Conservation (phyloP, 2,797 vertebrate species). For the Sternotherus odoratus region DNA sequence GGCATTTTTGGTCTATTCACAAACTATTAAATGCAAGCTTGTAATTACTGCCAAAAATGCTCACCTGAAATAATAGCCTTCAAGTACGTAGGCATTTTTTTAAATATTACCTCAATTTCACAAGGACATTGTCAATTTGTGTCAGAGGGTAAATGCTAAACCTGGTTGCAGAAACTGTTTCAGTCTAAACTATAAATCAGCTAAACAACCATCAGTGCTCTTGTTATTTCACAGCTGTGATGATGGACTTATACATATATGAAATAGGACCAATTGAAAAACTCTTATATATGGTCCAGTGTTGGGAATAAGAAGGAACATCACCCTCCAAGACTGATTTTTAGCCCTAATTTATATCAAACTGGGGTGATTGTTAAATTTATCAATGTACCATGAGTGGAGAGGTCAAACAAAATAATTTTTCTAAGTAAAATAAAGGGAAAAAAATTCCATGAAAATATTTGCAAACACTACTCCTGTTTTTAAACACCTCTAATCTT, state of each 20-base stretch:
- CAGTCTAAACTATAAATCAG: neutral
- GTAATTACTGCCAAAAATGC: neutral
- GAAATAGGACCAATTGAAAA: neutral
- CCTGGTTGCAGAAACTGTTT: neutral
- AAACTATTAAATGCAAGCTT: neutral
- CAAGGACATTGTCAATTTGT: slow-evolving; percentile 21
- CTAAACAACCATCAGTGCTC: neutral
- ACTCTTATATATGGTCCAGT: neutral
- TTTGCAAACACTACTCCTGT: neutral
- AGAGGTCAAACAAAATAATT: too few relatives aligned
- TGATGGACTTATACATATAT: neutral
- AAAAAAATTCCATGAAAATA: neutral
- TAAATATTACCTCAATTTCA: slow-evolving; percentile 30
- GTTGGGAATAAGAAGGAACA: neutral
- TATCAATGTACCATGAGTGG: too few relatives aligned
- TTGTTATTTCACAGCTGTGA: slow-evolving; percentile 3
- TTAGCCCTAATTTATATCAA: neutral
- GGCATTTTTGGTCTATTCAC: neutral
- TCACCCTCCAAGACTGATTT: neutral
- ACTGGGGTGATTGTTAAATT: too few relatives aligned
- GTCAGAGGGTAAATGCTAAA: slow-evolving; percentile 29
- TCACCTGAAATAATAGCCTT: neutral
- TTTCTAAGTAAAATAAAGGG: too few relatives aligned
- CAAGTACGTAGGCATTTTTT: slow-evolving; percentile 5
- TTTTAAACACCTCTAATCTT: neutral